Conservation (phyloP, 2,113 vertebrate species). For the Clarias macrocephalus region DNA sequence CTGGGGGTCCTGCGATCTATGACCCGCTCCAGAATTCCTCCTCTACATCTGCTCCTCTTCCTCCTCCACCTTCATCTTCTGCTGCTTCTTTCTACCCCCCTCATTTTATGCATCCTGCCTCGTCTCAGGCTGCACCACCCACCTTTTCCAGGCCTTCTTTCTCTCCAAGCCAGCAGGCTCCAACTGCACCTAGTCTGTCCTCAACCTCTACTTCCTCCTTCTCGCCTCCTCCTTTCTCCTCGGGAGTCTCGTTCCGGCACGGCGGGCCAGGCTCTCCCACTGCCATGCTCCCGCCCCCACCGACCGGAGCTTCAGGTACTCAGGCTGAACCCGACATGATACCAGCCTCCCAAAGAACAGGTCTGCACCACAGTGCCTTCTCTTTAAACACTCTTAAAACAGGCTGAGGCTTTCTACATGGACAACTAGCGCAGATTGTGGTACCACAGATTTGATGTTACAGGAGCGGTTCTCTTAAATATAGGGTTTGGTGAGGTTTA, state of each 20-base stretch:
- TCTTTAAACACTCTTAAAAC: slow-evolving; percentile 10
- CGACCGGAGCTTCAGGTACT: slow-evolving; percentile 90
- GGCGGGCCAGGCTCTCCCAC: slow-evolving; percentile 88
- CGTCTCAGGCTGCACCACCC: slow-evolving; percentile 62
- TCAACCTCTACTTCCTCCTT: slow-evolving; percentile 63
- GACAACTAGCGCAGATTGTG: neutral
- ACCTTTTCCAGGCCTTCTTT: slow-evolving; percentile 65
- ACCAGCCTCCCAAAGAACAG: slow-evolving; percentile 87
- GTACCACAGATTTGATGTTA: neutral
- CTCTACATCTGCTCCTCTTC: slow-evolving; percentile 65
- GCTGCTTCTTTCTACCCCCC: slow-evolving; percentile 63
- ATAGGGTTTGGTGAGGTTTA: neutral
- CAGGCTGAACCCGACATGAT: slow-evolving; percentile 77
- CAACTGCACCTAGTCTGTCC: slow-evolving; percentile 64
- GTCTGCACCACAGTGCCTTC: slow-evolving; percentile 78
- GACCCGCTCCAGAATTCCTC: slow-evolving; percentile 80
- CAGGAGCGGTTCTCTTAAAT: neutral
- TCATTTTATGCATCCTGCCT: slow-evolving; percentile 71
- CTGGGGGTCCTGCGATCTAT: slow-evolving; percentile 82
- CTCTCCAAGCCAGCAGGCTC: slow-evolving; percentile 58
- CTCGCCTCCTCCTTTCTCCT: slow-evolving; percentile 67
- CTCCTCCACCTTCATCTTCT: slow-evolving; percentile 69
- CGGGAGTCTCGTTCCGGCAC: slow-evolving; percentile 87
- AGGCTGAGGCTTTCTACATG: neutral
- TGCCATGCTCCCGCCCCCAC: slow-evolving; percentile 76